Evolutionary conservation across 2,888 invertebrate species (phyloP).

Genomic region (Julus scanicus): DNA sequence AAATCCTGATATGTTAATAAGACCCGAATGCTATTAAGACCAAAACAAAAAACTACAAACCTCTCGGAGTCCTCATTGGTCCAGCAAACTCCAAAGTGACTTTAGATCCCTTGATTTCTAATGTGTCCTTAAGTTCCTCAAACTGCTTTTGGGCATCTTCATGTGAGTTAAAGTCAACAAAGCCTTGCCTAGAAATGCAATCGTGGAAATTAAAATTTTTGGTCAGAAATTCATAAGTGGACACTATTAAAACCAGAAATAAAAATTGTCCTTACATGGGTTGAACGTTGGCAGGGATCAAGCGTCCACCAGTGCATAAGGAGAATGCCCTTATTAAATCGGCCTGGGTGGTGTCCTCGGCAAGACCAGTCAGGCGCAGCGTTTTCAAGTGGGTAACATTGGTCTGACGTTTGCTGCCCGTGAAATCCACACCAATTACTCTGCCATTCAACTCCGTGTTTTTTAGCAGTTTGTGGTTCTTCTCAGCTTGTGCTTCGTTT

Average conservation of each 20-base stretch:
- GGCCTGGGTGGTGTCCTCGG: constrained; percentile 47
- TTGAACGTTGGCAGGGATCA: background rate
- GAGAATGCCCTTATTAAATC: constrained; percentile 51
- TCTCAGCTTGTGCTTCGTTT: constrained; percentile 49
- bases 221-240: background rate
- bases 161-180: constrained; percentile 51
- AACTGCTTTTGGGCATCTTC: constrained; percentile 52
- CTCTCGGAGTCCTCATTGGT: background rate
- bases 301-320: constrained; percentile 31
- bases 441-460: constrained; percentile 40
- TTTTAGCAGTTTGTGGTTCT: constrained; percentile 50
- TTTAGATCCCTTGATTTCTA: constrained; percentile 49
- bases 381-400: constrained; percentile 16
- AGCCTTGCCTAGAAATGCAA: constrained; percentile 51
- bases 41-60: background rate
- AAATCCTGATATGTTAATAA: too few relatives aligned
- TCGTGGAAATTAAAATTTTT: background rate
- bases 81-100: constrained; percentile 47
- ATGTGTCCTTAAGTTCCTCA: constrained; percentile 48
- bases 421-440: constrained; percentile 51
- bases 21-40: too few relatives aligned
- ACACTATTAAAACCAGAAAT: background rate
- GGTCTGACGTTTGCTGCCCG: constrained; percentile 47
- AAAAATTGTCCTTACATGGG: constrained; percentile 6
- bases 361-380: background rate